Evolutionary conservation across 2,113 vertebrate genomes (phyloP).

Genomic region (Clinocottus analis): DNA sequence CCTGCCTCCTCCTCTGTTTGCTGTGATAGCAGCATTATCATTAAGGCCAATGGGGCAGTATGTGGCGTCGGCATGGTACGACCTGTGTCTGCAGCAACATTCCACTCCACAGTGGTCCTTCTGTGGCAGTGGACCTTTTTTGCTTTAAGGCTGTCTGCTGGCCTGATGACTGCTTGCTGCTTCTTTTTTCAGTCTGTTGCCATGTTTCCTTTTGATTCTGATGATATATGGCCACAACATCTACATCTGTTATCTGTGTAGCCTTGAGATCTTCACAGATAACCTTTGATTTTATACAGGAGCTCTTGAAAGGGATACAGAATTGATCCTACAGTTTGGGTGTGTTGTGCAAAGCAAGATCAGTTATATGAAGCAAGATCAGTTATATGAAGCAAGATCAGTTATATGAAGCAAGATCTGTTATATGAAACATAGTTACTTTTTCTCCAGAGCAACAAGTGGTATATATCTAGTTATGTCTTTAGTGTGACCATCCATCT

Average conservation of each 20-base stretch:
- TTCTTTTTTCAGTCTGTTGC: constrained; percentile 14
- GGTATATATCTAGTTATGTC: constrained; percentile 37
- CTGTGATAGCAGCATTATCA: constrained; percentile 67
- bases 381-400: constrained; percentile 37
- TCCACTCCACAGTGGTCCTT: not conserved
- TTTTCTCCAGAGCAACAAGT: not conserved
- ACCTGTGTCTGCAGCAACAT: not conserved
- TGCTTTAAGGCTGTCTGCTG: constrained; percentile 8
- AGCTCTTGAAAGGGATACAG: not conserved
- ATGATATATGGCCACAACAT: not conserved
- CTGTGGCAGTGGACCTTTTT: not conserved
- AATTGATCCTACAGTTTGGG: not conserved
- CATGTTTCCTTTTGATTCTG: constrained; percentile 11
- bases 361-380: constrained; percentile 37
- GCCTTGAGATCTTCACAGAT: constrained; percentile 43
- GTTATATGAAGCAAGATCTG: constrained; percentile 38
- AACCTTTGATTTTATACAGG: constrained; percentile 33
- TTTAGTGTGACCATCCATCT: constrained; percentile 35
- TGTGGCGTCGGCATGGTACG: not conserved
- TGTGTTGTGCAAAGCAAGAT: constrained; percentile 1
- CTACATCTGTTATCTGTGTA: not conserved
- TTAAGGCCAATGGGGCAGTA: not conserved
- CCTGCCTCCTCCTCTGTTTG: constrained; percentile 77
- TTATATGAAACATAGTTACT: constrained; percentile 30
- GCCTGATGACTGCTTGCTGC: constrained; percentile 9